These are phyloP conservation scores for Ginglymostoma cirratum DNA, from an alignment of 2,113 vertebrate genomes.

Conservation along the genomic window DNA sequence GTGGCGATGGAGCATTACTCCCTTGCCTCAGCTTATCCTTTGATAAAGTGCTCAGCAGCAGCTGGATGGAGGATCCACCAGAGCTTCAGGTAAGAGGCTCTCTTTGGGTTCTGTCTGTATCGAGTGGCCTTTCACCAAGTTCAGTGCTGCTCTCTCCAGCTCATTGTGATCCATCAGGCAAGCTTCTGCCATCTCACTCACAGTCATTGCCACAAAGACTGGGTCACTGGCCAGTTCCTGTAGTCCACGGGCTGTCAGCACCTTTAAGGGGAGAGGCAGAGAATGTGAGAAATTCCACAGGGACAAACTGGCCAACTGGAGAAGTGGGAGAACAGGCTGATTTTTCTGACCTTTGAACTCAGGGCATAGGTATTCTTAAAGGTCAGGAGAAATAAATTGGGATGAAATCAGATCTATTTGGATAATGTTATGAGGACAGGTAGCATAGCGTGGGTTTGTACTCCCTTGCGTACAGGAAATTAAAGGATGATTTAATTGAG, in stretches of 20 bases:
- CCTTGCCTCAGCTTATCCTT: not conserved
- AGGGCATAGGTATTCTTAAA: not conserved
- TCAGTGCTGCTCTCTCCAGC: constrained; percentile 60
- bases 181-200: constrained; percentile 64
- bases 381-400: not conserved
- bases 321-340: not conserved
- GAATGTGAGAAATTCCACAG: not conserved
- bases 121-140: constrained; percentile 55
- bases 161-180: constrained; percentile 57
- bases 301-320: not conserved
- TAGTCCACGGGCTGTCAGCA: not conserved
- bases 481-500: too few species aligned
- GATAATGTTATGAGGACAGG: not conserved
- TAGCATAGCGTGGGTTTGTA: too few species aligned
- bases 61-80: not conserved
- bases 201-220: constrained; percentile 56
- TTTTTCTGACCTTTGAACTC: not conserved
- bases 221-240: constrained; percentile 49
- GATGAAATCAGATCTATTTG: not conserved
- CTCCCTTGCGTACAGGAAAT: too few species aligned
- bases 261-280: not conserved
- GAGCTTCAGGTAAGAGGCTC: not conserved
- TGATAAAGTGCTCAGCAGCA: not conserved
- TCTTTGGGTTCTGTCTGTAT: not conserved
- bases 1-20: not conserved